Conservation (phyloP, 2,797 vertebrate genomes). For the Lutjanus argentimaculatus region DNA sequence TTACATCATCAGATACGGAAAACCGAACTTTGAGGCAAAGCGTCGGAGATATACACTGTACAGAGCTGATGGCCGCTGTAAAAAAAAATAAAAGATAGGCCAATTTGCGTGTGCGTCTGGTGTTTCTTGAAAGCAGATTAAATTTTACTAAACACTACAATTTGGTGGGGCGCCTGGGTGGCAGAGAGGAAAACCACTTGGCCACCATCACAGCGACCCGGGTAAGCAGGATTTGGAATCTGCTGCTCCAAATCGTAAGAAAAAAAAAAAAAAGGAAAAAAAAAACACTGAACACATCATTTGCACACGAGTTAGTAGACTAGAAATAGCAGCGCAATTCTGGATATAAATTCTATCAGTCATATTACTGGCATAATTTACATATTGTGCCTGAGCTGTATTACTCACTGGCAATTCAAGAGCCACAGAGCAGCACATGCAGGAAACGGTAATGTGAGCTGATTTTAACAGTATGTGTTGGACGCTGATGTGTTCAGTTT, state of each 20-base stretch:
- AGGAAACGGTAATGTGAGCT: slow-evolving; percentile 16
- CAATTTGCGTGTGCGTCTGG: slow-evolving; percentile 38
- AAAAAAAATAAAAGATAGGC: slow-evolving; percentile 40
- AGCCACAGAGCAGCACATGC: slow-evolving; percentile 18
- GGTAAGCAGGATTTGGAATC: slow-evolving; percentile 58
- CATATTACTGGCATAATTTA: slow-evolving; percentile 30
- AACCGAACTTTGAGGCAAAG: slow-evolving; percentile 37
- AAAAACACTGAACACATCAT: slow-evolving; percentile 41
- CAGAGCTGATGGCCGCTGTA: slow-evolving; percentile 45
- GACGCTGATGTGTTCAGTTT: slow-evolving; percentile 13
- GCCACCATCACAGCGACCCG: slow-evolving; percentile 59
- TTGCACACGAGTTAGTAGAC: slow-evolving; percentile 27
- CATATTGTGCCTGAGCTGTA: slow-evolving; percentile 30
- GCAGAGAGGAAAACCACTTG: slow-evolving; percentile 79
- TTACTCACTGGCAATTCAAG: slow-evolving; percentile 24
- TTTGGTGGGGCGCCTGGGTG: slow-evolving; percentile 77
- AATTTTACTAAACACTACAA: slow-evolving; percentile 76
- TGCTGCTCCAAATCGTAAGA: slow-evolving; percentile 30
- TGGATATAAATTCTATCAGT: slow-evolving; percentile 40
- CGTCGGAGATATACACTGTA: slow-evolving; percentile 20
- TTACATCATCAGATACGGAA: slow-evolving; percentile 71
- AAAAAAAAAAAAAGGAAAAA: not conserved
- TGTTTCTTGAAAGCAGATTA: slow-evolving; percentile 70
- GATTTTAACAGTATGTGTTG: slow-evolving; percentile 15
- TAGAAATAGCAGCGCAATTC: slow-evolving; percentile 29